phyloP scores from a whole-genome alignment of 2,888 invertebrate species.

The Neoscelio sp. region DNA sequence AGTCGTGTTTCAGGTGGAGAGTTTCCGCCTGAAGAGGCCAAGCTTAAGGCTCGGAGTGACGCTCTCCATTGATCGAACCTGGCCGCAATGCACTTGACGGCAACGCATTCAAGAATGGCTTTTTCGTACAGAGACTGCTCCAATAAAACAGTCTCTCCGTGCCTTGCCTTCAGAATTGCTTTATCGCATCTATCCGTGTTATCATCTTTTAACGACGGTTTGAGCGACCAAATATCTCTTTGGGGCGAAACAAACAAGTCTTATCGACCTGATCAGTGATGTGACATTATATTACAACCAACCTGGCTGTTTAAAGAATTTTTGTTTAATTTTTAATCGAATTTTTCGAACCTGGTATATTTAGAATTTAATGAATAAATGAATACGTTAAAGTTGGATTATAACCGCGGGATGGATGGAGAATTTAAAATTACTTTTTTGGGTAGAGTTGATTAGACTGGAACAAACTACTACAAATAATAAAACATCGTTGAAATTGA shows the following conservation, averaged over 20 bases:
- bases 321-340: too few species aligned
- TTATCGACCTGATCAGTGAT: too few species aligned
- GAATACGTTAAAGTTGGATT: too few species aligned
- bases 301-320: too few species aligned
- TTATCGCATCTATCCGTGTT: not conserved
- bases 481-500: conserved; percentile 13
- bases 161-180: not conserved
- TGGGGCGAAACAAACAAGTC: too few species aligned
- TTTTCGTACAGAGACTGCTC: conserved; percentile 4
- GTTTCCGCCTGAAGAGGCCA: conserved; percentile 43
- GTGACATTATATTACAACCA: too few species aligned
- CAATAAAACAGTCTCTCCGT: not conserved
- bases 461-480: conserved; percentile 8
- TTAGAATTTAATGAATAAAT: too few species aligned
- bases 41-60: conserved; percentile 46
- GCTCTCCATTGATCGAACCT: conserved; percentile 58
- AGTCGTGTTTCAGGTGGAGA: conserved; percentile 20
- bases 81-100: conserved; percentile 35
- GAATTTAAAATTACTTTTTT: too few species aligned
- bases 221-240: too few species aligned
- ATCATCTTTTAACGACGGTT: not conserved
- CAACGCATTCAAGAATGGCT: conserved; percentile 25
- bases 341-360: not conserved
- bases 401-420: too few species aligned
- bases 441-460: too few species aligned